Evolutionary conservation across 2,888 invertebrate genomes (phyloP).

Genomic region (Synanthedon tipuliformis): DNA sequence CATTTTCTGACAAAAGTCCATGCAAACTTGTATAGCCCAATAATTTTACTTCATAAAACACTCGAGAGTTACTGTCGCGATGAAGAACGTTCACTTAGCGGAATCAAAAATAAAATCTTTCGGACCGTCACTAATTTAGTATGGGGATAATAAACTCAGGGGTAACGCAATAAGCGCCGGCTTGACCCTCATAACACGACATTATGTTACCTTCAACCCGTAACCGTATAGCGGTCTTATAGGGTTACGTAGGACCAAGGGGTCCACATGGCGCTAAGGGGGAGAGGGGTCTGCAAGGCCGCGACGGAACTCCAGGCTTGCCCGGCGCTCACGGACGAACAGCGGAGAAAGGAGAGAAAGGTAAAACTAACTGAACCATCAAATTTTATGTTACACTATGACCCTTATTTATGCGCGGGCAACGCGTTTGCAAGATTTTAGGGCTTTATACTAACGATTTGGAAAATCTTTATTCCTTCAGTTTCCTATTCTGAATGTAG

Average conservation of each 20-base stretch:
- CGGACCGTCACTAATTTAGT: constrained; percentile 35
- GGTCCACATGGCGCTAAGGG: constrained; percentile 76
- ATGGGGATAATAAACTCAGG: constrained; percentile 48
- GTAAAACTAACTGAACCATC: constrained; percentile 67
- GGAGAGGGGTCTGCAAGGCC: constrained; percentile 74
- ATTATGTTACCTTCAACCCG: constrained; percentile 50
- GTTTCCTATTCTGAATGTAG: constrained; percentile 13
- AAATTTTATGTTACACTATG: constrained; percentile 66
- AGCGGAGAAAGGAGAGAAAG: constrained; percentile 82
- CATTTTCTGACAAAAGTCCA: no score
- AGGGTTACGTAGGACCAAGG: constrained; percentile 62
- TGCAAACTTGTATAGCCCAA: background rate
- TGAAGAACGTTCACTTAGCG: background rate
- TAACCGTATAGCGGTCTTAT: constrained; percentile 49
- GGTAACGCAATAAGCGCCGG: constrained; percentile 51
- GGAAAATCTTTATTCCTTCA: constrained; percentile 60
- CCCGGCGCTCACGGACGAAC: constrained; percentile 69
- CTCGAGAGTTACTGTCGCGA: background rate
- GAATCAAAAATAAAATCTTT: constrained; percentile 18
- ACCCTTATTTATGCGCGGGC: constrained; percentile 57
- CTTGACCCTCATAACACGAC: constrained; percentile 56
- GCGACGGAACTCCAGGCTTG: constrained; percentile 76
- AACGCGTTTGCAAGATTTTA: constrained; percentile 59
- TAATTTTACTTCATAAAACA: background rate
- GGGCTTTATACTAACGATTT: constrained; percentile 56